Base-by-base conservation (phyloP, 2,888 invertebrate genomes). In the Dicyrtomina minuta region DNA sequence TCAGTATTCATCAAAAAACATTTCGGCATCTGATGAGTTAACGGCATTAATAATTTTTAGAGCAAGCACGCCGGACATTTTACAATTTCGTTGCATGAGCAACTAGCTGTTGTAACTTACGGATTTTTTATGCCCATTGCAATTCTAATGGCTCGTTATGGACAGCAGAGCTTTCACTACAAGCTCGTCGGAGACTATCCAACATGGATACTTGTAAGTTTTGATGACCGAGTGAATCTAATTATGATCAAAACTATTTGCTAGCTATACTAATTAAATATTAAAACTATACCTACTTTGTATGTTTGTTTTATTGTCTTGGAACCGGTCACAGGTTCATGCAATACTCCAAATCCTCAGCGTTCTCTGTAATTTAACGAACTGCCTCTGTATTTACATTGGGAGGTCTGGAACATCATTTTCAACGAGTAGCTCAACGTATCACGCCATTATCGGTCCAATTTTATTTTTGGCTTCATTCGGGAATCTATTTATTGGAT, bases 71-170 rank as follows among this genome's bases (percentile, higher is more conserved):
- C n/a, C n/a, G n/a, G n/a, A n/a, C n/a, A n/a, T n/a, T n/a, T n/a
- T n/a, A n/a, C n/a, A n/a, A n/a, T n/a, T n/a, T n/a, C n/a, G n/a
- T n/a, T n/a, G n/a, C n/a, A n/a, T n/a, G n/a, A n/a, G n/a, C n/a
- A n/a, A n/a, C 15, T 33, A 3, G 59, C n/a, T 1, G 17, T 41
- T 20, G 1, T 59, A 8, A 6, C 6, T 4, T 59, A 59, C 39
- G 41, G 39, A 33, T 59, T 59, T 39, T 39, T 33, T 20, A 39
- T 59, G 27, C 59, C 59, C 12, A 17, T 33, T 27, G 59, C 26
- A 10, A 59, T 59, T 39, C 41, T 59, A 1, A 41, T 59, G 41
- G 59, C 59, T 17, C 59, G 59, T 17, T 59, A 41, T 17, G 59
- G 59, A 33, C 59, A 59, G 20, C 59, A 59, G 17, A 41, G 12